phyloP scores from a whole-genome alignment of 92 coral and sea anemone genomes.

The Palythoa heliodiscus region DNA sequence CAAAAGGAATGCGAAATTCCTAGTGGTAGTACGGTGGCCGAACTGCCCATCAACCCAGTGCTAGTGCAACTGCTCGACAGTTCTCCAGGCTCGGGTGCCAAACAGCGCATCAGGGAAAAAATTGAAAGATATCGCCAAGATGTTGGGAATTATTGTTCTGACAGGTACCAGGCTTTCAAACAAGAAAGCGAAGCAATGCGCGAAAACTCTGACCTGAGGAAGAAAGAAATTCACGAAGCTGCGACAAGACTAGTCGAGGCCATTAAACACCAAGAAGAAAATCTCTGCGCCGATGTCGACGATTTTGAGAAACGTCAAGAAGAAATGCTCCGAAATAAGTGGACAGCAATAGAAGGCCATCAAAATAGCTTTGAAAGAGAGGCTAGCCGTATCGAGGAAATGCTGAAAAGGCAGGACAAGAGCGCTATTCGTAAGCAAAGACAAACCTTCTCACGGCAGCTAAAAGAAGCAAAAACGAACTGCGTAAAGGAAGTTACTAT shows the following conservation, averaged over 20 bases:
- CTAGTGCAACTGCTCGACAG: conserved; percentile 35
- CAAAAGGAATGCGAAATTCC: conserved; percentile 35
- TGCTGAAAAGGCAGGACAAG: conserved; percentile 14
- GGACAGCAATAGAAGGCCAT: conserved; percentile 28
- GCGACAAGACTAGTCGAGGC: conserved; percentile 31
- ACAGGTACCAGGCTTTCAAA: conserved; percentile 49
- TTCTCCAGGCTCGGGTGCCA: conserved; percentile 23
- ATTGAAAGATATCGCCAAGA: conserved; percentile 25
- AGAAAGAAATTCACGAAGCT: conserved; percentile 39
- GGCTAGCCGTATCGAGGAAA: conserved; percentile 27
- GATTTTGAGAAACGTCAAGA: conserved; percentile 39
- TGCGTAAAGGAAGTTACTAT: conserved; percentile 17
- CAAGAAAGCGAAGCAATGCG: conserved; percentile 38
- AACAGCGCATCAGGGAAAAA: conserved; percentile 28
- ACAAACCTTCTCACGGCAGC: conserved; percentile 5
- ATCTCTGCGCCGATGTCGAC: conserved; percentile 42
- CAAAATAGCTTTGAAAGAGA: conserved; percentile 22
- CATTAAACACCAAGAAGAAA: conserved; percentile 34
- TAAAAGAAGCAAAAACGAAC: conserved; percentile 29
- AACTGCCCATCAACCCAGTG: conserved; percentile 33
- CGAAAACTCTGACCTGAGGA: conserved; percentile 26
- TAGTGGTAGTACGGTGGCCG: conserved; percentile 10
- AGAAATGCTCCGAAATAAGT: conserved; percentile 36
- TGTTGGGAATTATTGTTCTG: conserved; percentile 21
- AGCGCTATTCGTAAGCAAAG: conserved; percentile 23